phyloP scores from a whole-genome alignment of 2,888 invertebrate genomes.

The Rhingia rostrata region DNA sequence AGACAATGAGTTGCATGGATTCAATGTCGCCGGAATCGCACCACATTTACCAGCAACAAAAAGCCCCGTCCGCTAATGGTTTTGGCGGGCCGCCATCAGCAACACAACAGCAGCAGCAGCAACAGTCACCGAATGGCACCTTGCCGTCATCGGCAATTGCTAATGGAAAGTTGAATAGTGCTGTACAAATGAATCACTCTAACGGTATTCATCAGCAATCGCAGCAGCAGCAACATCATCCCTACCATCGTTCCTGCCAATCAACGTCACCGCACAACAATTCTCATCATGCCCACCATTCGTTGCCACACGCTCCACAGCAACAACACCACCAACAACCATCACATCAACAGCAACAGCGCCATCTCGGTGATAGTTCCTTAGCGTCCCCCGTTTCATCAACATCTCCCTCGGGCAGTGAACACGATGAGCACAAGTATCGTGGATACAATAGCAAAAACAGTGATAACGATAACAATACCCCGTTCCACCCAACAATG shows the following conservation, averaged over 20 bases:
- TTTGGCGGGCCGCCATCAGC: conserved; percentile 43
- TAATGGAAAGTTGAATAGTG: conserved; percentile 30
- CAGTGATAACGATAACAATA: conserved; percentile 57
- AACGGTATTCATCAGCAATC: conserved; percentile 49
- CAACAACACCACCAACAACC: conserved; percentile 48
- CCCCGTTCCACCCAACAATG: conserved; percentile 50
- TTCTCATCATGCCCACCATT: conserved; percentile 51
- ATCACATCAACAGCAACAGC: conserved; percentile 44
- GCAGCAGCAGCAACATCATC: conserved; percentile 45
- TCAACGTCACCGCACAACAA: conserved; percentile 74
- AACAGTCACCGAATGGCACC: conserved; percentile 14
- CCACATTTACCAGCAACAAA: conserved; percentile 50
- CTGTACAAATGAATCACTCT: conserved; percentile 50
- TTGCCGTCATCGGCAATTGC: conserved; percentile 23
- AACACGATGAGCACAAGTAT: conserved; percentile 51
- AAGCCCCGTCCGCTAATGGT: conserved; percentile 79
- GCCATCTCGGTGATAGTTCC: conserved; percentile 63
- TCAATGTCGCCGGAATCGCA: conserved; percentile 59
- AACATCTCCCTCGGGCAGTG: conserved; percentile 55
- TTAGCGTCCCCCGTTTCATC: conserved; percentile 61
- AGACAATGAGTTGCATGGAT: conserved; percentile 81
- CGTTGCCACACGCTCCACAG: conserved; percentile 41
- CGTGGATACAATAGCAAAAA: conserved; percentile 52
- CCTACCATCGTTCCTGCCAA: conserved; percentile 75
- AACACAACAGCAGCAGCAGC: conserved; percentile 47